Evolutionary conservation across 2,888 invertebrate genomes (phyloP).

Genomic region (Phyllotreta cruciferae): DNA sequence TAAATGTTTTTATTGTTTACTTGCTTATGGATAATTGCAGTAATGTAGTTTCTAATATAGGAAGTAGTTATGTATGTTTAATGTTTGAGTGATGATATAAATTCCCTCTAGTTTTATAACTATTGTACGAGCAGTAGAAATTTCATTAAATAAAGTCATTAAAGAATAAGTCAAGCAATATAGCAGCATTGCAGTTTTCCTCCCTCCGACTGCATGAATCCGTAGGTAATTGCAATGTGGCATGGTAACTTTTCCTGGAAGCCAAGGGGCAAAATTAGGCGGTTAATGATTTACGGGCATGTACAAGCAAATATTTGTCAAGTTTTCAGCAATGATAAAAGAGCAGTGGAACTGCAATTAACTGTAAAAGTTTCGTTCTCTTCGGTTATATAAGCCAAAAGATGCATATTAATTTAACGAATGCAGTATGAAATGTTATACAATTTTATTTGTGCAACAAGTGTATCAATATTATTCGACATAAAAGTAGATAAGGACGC

Average conservation of each 20-base stretch:
- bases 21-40: too few relatives aligned
- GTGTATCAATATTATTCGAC: constrained; percentile 17
- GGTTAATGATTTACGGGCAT: constrained; percentile 34
- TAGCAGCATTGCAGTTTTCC: constrained; percentile 29
- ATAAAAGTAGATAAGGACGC: constrained; percentile 26
- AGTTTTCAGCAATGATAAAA: constrained; percentile 32
- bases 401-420: background rate
- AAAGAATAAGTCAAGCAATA: constrained; percentile 26
- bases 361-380: constrained; percentile 17
- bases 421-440: too few relatives aligned
- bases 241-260: constrained; percentile 30
- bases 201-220: background rate
- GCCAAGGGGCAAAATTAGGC: constrained; percentile 25
- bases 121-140: constrained; percentile 1
- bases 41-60: too few relatives aligned
- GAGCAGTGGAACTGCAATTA: constrained; percentile 26
- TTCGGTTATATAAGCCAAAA: too few relatives aligned
- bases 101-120: too few relatives aligned
- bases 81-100: too few relatives aligned
- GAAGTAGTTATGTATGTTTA: too few relatives aligned
- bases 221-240: constrained; percentile 25
- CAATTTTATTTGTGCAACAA: constrained; percentile 12
- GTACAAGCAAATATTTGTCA: constrained; percentile 21
- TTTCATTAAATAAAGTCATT: constrained; percentile 25
- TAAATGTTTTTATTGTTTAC: too few relatives aligned